These are phyloP conservation scores for Nysson spinosus DNA, from an alignment of 2,888 invertebrate genomes.

Conservation along the genomic window DNA sequence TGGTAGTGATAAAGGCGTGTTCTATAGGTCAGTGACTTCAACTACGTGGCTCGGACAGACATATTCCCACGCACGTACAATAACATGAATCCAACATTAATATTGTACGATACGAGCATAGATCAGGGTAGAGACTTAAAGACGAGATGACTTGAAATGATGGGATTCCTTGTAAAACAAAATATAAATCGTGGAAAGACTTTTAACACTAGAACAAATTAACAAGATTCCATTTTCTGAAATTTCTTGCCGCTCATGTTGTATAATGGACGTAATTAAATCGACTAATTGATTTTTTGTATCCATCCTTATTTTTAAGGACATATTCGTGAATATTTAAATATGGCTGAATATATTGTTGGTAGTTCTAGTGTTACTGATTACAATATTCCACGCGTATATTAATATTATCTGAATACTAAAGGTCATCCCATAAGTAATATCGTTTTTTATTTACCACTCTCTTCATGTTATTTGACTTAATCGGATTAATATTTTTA, in stretches of 20 bases:
- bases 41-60: constrained; percentile 39
- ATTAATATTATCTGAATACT: no score
- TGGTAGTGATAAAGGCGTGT: constrained; percentile 31
- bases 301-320: no score
- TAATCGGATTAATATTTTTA: background rate
- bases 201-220: no score
- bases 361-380: no score
- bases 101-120: constrained; percentile 20
- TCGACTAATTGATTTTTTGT: no score
- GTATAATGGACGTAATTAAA: background rate
- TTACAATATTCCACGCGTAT: no score
- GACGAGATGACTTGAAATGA: background rate
- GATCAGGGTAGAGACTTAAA: background rate
- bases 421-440: no score
- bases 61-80: constrained; percentile 38
- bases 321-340: no score
- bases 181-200: background rate
- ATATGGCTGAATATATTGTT: no score
- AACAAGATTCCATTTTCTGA: no score
- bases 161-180: background rate
- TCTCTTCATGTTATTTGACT: background rate
- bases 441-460: background rate
- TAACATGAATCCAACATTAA: constrained; percentile 26
- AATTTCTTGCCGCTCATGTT: background rate
- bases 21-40: constrained; percentile 49